Evolutionary conservation across 23 tunicate species (phyloP).

Genomic region (Styela plicata): DNA sequence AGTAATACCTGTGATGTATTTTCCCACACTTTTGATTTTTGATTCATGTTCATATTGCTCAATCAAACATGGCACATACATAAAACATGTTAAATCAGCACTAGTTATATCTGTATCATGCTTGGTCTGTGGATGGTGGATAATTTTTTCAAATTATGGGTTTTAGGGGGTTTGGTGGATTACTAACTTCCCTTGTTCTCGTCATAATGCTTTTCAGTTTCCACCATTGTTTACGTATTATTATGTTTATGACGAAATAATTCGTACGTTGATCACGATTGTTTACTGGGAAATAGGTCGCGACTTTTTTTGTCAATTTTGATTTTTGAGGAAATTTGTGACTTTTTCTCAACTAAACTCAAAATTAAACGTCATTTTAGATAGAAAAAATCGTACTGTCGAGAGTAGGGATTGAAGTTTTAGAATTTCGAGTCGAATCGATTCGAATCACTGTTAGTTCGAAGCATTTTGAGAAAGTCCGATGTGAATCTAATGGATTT

Average conservation of each 20-base stretch:
- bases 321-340: no score
- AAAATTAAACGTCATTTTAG: no score
- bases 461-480: no score
- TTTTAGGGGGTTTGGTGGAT: not conserved
- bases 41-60: not conserved
- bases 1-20: not conserved
- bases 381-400: no score
- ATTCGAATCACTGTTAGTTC: no score
- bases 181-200: not conserved
- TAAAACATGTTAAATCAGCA: not conserved
- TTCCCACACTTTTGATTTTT: not conserved
- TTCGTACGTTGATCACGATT: not conserved
- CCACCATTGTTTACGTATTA: not conserved
- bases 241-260: not conserved
- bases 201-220: not conserved
- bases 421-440: no score
- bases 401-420: no score
- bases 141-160: not conserved
- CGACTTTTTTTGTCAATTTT: not conserved
- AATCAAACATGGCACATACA: not conserved
- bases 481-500: no score
- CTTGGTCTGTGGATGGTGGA: not conserved
- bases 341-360: no score
- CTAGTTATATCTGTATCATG: not conserved
- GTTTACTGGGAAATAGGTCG: not conserved